Percentiles rank a stretch among this genome's conserved stretches.
Conservation (phyloP, 2,113 vertebrate genomes). For the Varanus komodoensis region DNA sequence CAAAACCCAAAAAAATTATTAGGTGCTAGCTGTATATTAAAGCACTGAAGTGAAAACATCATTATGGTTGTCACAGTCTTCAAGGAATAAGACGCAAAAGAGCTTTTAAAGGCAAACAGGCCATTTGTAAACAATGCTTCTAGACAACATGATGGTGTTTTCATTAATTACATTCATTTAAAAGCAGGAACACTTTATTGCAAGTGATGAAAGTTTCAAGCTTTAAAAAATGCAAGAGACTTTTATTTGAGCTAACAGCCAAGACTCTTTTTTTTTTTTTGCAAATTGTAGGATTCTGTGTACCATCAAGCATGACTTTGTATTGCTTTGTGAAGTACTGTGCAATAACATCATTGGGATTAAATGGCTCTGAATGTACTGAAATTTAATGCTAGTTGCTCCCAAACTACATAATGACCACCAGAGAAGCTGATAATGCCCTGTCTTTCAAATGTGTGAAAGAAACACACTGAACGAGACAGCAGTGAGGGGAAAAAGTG, state of each 20-base stretch:
- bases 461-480: conserved; percentile 14
- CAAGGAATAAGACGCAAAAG: conserved; percentile 8
- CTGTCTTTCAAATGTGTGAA: conserved; percentile 40
- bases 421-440: conserved; percentile 54
- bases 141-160: conserved; percentile 14
- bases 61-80: not conserved
- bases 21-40: not conserved
- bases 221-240: not conserved
- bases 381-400: conserved; percentile 49
- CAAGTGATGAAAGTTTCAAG: not conserved
- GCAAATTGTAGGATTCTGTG: conserved; percentile 45
- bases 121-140: conserved; percentile 10
- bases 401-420: conserved; percentile 52
- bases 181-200: conserved; percentile 16
- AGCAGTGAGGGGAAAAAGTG: conserved; percentile 5
- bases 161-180: conserved; percentile 7
- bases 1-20: not conserved
- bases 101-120: not conserved
- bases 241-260: not conserved
- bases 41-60: conserved; percentile 10
- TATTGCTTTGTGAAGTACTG: conserved; percentile 43
- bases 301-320: conserved; percentile 22
- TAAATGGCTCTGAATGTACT: conserved; percentile 50
- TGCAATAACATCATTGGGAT: conserved; percentile 40
- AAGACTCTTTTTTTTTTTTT: conserved; percentile 22